Percentiles rank a stretch among this genome's conserved stretches.
Conservation (phyloP, 2,113 vertebrate species). For the Lagopus muta region DNA sequence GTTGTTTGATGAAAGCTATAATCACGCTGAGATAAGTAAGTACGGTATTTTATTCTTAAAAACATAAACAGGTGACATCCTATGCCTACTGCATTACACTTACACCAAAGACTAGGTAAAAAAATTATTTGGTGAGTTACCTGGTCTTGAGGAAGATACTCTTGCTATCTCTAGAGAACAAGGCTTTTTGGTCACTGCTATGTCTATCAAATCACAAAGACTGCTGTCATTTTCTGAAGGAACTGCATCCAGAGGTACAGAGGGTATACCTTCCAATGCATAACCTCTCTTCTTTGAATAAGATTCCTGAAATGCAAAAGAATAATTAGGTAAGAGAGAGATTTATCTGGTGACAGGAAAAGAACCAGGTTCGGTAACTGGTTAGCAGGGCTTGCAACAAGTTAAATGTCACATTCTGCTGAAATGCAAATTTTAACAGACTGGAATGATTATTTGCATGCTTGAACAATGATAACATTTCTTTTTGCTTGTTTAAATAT, state of each 20-base stretch:
- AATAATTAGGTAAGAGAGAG: slow-evolving; percentile 28
- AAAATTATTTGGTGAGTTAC: slow-evolving; percentile 75
- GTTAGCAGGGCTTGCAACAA: background rate
- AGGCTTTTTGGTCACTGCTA: slow-evolving; percentile 93
- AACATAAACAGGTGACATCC: slow-evolving; percentile 60
- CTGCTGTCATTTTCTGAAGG: slow-evolving; percentile 90
- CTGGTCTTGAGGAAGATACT: slow-evolving; percentile 83
- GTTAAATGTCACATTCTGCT: background rate
- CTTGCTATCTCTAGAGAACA: slow-evolving; percentile 92
- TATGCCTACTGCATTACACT: background rate
- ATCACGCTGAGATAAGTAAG: slow-evolving; percentile 3
- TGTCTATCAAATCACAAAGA: slow-evolving; percentile 89
- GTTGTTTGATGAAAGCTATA: background rate
- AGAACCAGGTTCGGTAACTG: background rate
- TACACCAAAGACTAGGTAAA: background rate
- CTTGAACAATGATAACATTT: background rate
- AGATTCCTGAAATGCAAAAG: slow-evolving; percentile 82
- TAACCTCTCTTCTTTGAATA: slow-evolving; percentile 84
- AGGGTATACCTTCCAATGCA: slow-evolving; percentile 83
- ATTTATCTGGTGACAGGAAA: background rate
- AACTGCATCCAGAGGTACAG: slow-evolving; percentile 89
- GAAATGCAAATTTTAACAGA: background rate
- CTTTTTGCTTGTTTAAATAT: background rate
- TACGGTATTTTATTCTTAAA: slow-evolving; percentile 55
- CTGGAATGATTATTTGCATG: background rate